Evolutionary conservation across 1,140 invertebrate genomes (phyloP), one percentile per base, ranked within the genome.

Genomic region (Aphaenogaster rudis): DNA sequence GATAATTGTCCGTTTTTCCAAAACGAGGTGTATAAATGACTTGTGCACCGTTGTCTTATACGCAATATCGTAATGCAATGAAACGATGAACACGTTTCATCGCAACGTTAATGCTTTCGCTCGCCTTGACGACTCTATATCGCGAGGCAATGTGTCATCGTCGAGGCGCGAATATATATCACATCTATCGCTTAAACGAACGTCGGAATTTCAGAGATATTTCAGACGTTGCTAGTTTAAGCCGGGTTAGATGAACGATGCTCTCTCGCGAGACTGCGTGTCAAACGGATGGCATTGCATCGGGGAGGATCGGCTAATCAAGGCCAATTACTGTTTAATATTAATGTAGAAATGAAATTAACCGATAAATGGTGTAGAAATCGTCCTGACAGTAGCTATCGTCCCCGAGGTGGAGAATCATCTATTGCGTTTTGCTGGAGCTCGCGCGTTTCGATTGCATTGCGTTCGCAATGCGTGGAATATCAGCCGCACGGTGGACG

Each of bases 281-380:
- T 66, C 28, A 54, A 42, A 15, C 59, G 50, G 39, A 74, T 61
- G 54, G 13, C 33, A 39, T 59, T 54, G 71, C 36, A 11, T 59
- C 28, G 69, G 39, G n/a, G 2, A 7, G 9, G 36, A 33, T 9
- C 15, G 36, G 71, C 2, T 64, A 36, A 57, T 54, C 54, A 77
- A 71, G 5, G 13, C 52, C 77, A 59, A 89, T 88, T 79, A 71
- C n/a, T 11, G 13, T 48, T 76, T 63, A 57, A 89, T 89, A 86
- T 86, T 90, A 86, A 88, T 69, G 48, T 69, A 63, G 2, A 89
- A 69, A 86, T 69, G 82, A 89, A 76, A 90, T 89, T 89, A 86
- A 54, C 45, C 87, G 54, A 86, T 86, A 89, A 86, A 86, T 28
- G 7, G 48, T 69, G 54, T 36, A 76, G 21, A 21, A 89, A 89